A percentile compares a stretch with the other conserved stretches of the same genome.
These are phyloP conservation scores for Taphrorychus bicolor DNA, from an alignment of 2,888 invertebrate species.

Conservation along the genomic window DNA sequence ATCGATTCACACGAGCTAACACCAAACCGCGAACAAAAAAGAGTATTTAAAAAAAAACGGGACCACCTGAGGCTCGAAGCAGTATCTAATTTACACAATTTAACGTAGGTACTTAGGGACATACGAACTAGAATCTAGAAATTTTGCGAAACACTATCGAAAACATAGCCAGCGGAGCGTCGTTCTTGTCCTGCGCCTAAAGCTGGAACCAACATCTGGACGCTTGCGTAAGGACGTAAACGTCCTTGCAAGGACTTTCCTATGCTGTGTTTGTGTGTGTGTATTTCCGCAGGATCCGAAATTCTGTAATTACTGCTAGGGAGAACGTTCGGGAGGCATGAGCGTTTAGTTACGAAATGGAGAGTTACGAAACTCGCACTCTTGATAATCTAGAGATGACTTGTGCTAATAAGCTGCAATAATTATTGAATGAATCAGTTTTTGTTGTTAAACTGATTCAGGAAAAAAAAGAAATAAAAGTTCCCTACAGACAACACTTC, in stretches of 20 bases:
- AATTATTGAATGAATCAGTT: too few relatives aligned
- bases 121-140: slow-evolving; percentile 23
- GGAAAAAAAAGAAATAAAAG: too few relatives aligned
- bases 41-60: background rate
- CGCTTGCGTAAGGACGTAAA: slow-evolving; percentile 47
- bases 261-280: slow-evolving; percentile 1
- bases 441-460: too few relatives aligned
- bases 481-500: too few relatives aligned
- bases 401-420: too few relatives aligned
- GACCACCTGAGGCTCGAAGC: background rate
- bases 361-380: background rate
- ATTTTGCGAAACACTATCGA: slow-evolving; percentile 26
- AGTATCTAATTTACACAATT: slow-evolving; percentile 8
- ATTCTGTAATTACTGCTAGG: background rate
- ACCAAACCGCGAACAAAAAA: slow-evolving; percentile 38
- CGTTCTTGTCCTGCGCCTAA: slow-evolving; percentile 20
- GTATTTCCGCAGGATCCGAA: slow-evolving; percentile 3
- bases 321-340: background rate
- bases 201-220: slow-evolving; percentile 36
- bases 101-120: slow-evolving; percentile 2
- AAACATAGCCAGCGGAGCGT: slow-evolving; percentile 26
- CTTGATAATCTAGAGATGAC: too few relatives aligned
- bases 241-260: slow-evolving; percentile 42
- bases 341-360: background rate
- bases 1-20: slow-evolving; percentile 26